phyloP scores from a whole-genome alignment of 2,113 vertebrate species.

The Nematolebias whitei region DNA sequence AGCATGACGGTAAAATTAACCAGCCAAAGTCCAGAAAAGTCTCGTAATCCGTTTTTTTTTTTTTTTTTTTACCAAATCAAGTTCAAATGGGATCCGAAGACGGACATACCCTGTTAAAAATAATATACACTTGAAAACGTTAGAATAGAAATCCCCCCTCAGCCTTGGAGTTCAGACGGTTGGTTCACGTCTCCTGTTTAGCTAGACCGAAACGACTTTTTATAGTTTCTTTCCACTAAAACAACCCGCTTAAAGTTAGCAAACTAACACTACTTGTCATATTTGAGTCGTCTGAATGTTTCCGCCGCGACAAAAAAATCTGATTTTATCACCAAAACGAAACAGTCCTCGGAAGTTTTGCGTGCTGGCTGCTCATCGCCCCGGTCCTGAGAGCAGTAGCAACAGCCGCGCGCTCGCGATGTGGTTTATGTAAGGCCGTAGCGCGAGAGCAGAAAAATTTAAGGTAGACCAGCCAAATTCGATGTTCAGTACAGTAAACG shows the following conservation, averaged over 20 bases:
- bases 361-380: constrained; percentile 9
- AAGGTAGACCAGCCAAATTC: constrained; percentile 40
- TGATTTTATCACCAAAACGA: neutral
- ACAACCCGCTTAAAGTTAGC: neutral
- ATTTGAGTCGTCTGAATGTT: fast-evolving
- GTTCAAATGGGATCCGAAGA: neutral
- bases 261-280: neutral
- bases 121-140: too few relatives aligned
- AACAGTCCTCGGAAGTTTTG: constrained; percentile 9
- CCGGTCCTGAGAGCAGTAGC: constrained; percentile 34
- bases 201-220: neutral
- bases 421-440: constrained; percentile 4
- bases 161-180: too few relatives aligned
- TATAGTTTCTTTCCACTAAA: neutral
- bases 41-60: constrained; percentile 27
- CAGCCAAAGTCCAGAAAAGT: constrained; percentile 6
- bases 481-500: too few relatives aligned
- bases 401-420: constrained; percentile 32
- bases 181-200: neutral
- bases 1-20: constrained; percentile 54
- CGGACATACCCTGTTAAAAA: neutral
- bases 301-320: neutral
- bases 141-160: neutral
- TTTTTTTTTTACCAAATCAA: neutral
- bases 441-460: constrained; percentile 43